These are phyloP conservation scores for Pantala flavescens DNA, from an alignment of 1,140 invertebrate species.

Conservation along the genomic window DNA sequence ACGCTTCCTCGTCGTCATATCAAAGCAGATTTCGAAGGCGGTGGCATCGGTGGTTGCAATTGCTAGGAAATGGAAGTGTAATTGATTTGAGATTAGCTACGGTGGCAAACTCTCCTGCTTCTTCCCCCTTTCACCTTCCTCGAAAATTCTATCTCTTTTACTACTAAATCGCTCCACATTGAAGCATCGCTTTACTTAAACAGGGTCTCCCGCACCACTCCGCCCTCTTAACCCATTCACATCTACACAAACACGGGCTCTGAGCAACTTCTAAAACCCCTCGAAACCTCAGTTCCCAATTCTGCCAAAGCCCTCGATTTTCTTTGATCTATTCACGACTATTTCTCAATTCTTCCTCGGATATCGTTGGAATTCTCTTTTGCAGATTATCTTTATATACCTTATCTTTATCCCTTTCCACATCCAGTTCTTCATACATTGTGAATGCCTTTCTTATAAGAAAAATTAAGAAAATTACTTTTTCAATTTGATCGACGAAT, in stretches of 20 bases:
- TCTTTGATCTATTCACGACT: slow-evolving; percentile 9
- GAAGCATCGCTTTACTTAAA: no score
- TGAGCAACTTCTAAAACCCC: not conserved
- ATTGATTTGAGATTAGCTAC: slow-evolving; percentile 6
- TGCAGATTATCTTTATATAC: not conserved
- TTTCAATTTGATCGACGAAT: no score
- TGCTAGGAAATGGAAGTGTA: slow-evolving; percentile 9
- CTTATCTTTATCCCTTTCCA: not conserved
- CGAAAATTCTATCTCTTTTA: not conserved
- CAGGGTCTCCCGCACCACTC: no score
- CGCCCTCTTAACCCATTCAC: not conserved
- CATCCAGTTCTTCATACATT: no score
- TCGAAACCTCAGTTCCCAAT: not conserved
- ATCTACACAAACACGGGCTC: not conserved
- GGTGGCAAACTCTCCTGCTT: not conserved
- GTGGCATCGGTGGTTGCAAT: not conserved
- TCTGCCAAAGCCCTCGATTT: not conserved
- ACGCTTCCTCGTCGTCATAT: not conserved
- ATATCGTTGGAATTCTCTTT: not conserved
- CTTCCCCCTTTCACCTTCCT: not conserved
- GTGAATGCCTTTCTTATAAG: no score
- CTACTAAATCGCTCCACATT: no score
- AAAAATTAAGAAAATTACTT: no score
- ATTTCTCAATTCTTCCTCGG: not conserved
- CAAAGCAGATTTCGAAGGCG: not conserved